These are phyloP conservation scores for Sceloporus undulatus DNA, from an alignment of 2,113 vertebrate genomes.

Conservation along the genomic window DNA sequence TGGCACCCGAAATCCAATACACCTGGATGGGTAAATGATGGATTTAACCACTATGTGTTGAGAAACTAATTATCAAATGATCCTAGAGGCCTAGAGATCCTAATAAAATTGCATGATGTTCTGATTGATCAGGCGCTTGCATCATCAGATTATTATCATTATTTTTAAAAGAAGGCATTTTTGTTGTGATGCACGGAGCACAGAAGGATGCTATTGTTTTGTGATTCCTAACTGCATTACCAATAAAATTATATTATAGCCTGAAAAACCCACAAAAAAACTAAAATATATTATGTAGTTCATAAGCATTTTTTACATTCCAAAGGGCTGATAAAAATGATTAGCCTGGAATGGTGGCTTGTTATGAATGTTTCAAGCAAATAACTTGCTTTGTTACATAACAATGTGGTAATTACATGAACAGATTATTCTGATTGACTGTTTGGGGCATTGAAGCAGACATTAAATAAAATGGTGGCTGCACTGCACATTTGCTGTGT, in stretches of 20 bases:
- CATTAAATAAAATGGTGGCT: constrained; percentile 60
- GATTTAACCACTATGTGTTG: not conserved
- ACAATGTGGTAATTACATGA: not conserved
- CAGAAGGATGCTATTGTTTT: not conserved
- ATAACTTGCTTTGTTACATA: not conserved
- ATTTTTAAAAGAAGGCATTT: constrained; percentile 34
- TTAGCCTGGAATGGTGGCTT: not conserved
- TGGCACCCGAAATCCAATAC: no score
- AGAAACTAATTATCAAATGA: accelerated
- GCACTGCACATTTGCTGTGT: constrained; percentile 58
- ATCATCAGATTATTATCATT: not conserved
- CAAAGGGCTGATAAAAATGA: accelerated
- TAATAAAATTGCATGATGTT: not conserved
- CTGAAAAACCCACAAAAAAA: no score
- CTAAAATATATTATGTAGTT: not conserved
- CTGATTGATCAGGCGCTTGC: not conserved
- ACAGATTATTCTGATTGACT: not conserved
- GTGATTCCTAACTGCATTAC: not conserved
- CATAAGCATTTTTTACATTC: not conserved
- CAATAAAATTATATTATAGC: constrained; percentile 18
- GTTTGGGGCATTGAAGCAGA: constrained; percentile 32
- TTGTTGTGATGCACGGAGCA: not conserved
- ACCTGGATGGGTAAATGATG: no score
- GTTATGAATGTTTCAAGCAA: not conserved
- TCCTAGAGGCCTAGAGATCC: not conserved